These are phyloP conservation scores for Thyatira batis DNA, from an alignment of 2,888 invertebrate genomes.

Conservation along the genomic window DNA sequence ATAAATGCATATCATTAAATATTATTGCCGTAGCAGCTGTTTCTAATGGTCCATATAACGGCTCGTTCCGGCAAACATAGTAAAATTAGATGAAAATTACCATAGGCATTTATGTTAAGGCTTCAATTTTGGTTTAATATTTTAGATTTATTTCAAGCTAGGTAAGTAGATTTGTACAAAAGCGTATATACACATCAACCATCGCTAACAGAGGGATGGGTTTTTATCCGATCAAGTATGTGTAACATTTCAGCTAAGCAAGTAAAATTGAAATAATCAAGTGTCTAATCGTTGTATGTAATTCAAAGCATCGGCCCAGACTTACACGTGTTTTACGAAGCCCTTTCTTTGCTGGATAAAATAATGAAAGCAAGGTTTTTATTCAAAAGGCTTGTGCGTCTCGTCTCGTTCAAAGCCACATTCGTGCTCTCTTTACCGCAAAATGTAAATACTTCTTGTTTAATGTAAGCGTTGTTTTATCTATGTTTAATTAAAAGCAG, in stretches of 20 bases:
- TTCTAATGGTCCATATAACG: constrained; percentile 32
- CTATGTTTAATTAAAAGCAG: not conserved
- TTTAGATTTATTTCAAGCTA: too few species aligned
- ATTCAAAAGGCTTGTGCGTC: constrained; percentile 13
- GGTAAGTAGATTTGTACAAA: too few species aligned
- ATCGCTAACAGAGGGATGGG: too few species aligned
- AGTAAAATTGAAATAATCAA: too few species aligned
- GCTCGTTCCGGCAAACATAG: constrained; percentile 37
- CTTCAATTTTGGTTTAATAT: not conserved
- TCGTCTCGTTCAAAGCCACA: constrained; percentile 7
- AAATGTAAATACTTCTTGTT: constrained; percentile 21
- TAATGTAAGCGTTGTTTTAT: constrained; percentile 22
- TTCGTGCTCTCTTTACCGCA: constrained; percentile 12
- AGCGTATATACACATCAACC: too few species aligned
- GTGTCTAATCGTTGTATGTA: not conserved
- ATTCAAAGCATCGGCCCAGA: not conserved
- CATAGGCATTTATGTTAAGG: constrained; percentile 6
- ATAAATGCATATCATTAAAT: constrained; percentile 33
- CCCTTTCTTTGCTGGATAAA: not conserved
- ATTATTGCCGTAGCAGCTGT: constrained; percentile 41
- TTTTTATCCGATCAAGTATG: too few species aligned
- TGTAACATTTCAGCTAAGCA: too few species aligned
- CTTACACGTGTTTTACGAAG: not conserved
- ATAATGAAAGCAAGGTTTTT: constrained; percentile 8
- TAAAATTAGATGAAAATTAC: constrained; percentile 19